Evolutionary conservation across 1,140 invertebrate species (phyloP), one percentile per base, ranked within the genome.

Genomic region (Frieseomelitta varia): DNA sequence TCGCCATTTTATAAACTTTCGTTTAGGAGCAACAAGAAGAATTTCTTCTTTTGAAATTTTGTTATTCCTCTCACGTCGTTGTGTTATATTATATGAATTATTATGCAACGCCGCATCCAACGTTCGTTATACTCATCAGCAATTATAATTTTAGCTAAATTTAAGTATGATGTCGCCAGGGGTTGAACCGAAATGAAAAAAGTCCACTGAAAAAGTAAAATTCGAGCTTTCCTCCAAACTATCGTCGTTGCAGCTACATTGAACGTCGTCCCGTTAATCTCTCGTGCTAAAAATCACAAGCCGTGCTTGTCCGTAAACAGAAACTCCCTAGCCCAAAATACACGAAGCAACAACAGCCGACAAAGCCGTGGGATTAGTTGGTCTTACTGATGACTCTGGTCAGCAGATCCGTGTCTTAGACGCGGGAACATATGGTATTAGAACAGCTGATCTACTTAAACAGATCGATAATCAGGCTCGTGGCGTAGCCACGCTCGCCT

Each of bases 381-480:
- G 75, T 39, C 47, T 81, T 63, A 21, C 27, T 27, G 65, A 68
- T 30, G 63, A 68, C 39, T 77, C 63, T 34, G 39, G 21, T 75
- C 21, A 27, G 21, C 75, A 78, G 81, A 69, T 78, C 61, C n/a
- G 12, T 8, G 65, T 83, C 75, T 83, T 69, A 83, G 81, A 83
- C 34, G 34, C 76, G 75, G 81, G 65, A 83, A 78, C 81, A 78
- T 61, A 58, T 15, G 63, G 75, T 69, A 78, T 83, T 77, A 51
- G 63, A 34, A 58, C 74, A 78, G 81, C 74, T 83, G 81, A 83
- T 78, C 74, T 69, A 67, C 81, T 78, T 58, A 69, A 77, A 56
- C 11, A 74, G 53, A 51, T 78, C 81, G 75, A 78, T 78, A 74
- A 14, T 4, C 27, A 27, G 3, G 51, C 24, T 65, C 15, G n/a